phyloP scores from a whole-genome alignment of 2,888 invertebrate species.

The Biston stratarius region DNA sequence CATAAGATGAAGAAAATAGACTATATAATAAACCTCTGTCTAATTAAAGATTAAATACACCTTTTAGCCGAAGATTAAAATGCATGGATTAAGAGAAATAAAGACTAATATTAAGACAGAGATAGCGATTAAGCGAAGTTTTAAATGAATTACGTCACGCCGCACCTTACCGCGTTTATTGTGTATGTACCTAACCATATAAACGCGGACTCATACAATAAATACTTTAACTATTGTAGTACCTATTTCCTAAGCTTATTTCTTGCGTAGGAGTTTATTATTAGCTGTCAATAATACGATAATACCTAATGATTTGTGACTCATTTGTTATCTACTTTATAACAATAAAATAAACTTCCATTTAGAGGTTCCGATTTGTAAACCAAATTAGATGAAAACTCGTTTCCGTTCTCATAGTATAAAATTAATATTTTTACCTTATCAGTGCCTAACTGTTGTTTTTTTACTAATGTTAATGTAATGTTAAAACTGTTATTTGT shows the following conservation, averaged over 20 bases:
- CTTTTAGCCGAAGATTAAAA: too few relatives aligned
- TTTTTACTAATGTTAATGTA: not conserved
- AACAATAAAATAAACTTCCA: slow-evolving; percentile 25
- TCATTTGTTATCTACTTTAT: slow-evolving; percentile 23
- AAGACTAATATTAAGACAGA: too few relatives aligned
- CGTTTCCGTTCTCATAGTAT: slow-evolving; percentile 23
- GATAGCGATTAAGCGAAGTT: not conserved
- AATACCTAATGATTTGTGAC: slow-evolving; percentile 20
- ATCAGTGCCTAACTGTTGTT: slow-evolving; percentile 5
- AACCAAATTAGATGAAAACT: slow-evolving; percentile 23
- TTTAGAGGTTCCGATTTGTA: slow-evolving; percentile 22
- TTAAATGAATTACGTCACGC: slow-evolving; percentile 1
- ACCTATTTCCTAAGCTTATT: not conserved
- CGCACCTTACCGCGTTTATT: slow-evolving; percentile 1
- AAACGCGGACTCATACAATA: not conserved
- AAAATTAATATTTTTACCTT: slow-evolving; percentile 3
- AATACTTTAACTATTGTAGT: not conserved
- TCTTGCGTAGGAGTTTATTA: slow-evolving; percentile 24
- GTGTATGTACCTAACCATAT: not conserved
- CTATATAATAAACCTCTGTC: too few relatives aligned
- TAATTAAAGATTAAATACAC: too few relatives aligned
- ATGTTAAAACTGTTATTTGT: too few relatives aligned
- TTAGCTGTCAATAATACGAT: slow-evolving; percentile 17
- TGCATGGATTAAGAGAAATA: too few relatives aligned
- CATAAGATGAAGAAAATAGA: too few relatives aligned